These are phyloP conservation scores for Sitta europaea DNA, from an alignment of 2,113 vertebrate genomes.

Conservation along the genomic window DNA sequence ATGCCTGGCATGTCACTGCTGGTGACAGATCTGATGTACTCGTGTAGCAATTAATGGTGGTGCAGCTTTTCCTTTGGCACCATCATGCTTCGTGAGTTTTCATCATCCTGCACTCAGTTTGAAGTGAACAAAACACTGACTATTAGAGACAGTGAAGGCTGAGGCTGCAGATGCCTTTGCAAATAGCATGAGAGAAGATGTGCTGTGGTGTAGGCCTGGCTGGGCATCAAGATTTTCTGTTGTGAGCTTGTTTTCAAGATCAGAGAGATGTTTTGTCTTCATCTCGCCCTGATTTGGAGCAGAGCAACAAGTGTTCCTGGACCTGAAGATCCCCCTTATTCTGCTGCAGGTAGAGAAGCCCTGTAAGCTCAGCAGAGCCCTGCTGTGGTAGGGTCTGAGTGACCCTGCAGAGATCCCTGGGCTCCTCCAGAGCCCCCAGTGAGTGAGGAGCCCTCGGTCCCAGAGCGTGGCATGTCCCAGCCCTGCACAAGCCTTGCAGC, in stretches of 20 bases:
- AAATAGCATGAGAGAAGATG: background rate
- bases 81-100: background rate
- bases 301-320: background rate
- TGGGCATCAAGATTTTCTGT: background rate
- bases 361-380: background rate
- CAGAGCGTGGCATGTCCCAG: rapidly evolving
- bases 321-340: background rate
- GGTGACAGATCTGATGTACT: slow-evolving; percentile 55
- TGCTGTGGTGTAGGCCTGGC: background rate
- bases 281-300: background rate
- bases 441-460: rapidly evolving
- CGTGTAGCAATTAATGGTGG: slow-evolving; percentile 46
- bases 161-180: background rate
- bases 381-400: background rate
- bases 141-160: background rate
- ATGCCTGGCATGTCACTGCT: slow-evolving; percentile 63
- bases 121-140: background rate
- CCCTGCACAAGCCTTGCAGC: background rate
- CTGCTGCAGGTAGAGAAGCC: background rate
- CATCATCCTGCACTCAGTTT: background rate
- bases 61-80: slow-evolving; percentile 48
- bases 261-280: background rate
- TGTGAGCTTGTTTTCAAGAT: background rate
- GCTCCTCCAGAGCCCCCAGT: rapidly evolving
- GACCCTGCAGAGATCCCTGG: background rate